Percentiles rank a stretch among this genome's conserved stretches.
These are phyloP conservation scores for Notodonta dromedarius DNA, from an alignment of 2,888 invertebrate genomes.

Conservation along the genomic window DNA sequence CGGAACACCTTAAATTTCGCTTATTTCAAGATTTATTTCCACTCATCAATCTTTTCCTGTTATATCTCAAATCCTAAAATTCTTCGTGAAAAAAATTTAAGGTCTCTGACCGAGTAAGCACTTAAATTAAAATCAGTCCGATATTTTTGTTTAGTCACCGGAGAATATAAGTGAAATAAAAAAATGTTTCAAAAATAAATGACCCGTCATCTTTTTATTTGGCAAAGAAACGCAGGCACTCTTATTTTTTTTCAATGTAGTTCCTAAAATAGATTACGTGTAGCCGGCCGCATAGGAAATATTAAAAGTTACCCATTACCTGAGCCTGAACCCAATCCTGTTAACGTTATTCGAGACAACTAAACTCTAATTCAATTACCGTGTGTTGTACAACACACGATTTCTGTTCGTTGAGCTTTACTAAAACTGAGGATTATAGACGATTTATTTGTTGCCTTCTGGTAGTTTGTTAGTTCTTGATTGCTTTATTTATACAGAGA, in stretches of 20 bases:
- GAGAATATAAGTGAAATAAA: too few species aligned
- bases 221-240: neutral
- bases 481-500: neutral
- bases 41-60: conserved; percentile 6
- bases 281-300: conserved; percentile 19
- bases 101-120: neutral
- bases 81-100: neutral
- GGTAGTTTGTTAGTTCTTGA: conserved; percentile 23
- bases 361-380: conserved; percentile 73
- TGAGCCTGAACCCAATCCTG: conserved; percentile 55
- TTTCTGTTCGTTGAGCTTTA: conserved; percentile 47
- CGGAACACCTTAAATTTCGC: too few species aligned
- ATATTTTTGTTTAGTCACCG: neutral
- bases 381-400: conserved; percentile 47
- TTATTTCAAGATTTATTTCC: neutral
- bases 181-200: too few species aligned
- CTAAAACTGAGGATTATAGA: conserved; percentile 43
- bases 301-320: conserved; percentile 37
- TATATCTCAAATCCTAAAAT: neutral
- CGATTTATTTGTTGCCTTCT: conserved; percentile 28
- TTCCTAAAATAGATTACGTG: neutral
- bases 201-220: neutral
- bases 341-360: conserved; percentile 69
- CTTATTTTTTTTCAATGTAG: neutral
- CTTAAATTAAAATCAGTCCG: neutral